A percentile compares a stretch with the other conserved stretches of the same genome.
Conservation (phyloP, 2,113 vertebrate genomes). For the Sinocyclocheilus anshuiensis region DNA sequence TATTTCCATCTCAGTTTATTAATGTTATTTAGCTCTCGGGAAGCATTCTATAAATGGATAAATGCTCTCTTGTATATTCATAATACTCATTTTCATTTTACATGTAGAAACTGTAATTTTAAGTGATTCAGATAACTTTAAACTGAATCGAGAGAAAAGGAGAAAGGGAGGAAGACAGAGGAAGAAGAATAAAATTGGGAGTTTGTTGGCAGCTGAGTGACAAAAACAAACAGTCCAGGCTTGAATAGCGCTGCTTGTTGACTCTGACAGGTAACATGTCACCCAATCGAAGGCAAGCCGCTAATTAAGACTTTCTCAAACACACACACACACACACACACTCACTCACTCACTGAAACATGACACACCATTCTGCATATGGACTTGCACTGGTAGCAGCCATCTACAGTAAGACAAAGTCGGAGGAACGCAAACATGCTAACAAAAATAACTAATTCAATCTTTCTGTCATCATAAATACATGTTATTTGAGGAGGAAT, state of each 20-base stretch:
- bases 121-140: not conserved
- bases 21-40: not conserved
- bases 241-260: slow-evolving; percentile 33
- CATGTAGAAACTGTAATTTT: slow-evolving; percentile 12
- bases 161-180: not conserved
- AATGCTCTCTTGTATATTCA: not conserved
- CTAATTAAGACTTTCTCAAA: slow-evolving; percentile 56
- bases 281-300: slow-evolving; percentile 48
- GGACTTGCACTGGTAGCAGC: slow-evolving; percentile 25
- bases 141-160: not conserved
- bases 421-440: not conserved
- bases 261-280: slow-evolving; percentile 59
- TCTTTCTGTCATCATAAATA: not conserved
- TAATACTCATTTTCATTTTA: not conserved
- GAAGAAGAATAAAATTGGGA: slow-evolving; percentile 21
- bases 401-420: slow-evolving; percentile 9
- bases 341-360: slow-evolving; percentile 10
- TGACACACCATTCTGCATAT: slow-evolving; percentile 32
- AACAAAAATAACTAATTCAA: not conserved
- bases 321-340: not conserved
- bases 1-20: not conserved
- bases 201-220: slow-evolving; percentile 47
- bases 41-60: not conserved
- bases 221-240: slow-evolving; percentile 45
- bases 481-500: not conserved